phyloP scores from a whole-genome alignment of 2,888 invertebrate genomes.

The Apamea epomidion region DNA sequence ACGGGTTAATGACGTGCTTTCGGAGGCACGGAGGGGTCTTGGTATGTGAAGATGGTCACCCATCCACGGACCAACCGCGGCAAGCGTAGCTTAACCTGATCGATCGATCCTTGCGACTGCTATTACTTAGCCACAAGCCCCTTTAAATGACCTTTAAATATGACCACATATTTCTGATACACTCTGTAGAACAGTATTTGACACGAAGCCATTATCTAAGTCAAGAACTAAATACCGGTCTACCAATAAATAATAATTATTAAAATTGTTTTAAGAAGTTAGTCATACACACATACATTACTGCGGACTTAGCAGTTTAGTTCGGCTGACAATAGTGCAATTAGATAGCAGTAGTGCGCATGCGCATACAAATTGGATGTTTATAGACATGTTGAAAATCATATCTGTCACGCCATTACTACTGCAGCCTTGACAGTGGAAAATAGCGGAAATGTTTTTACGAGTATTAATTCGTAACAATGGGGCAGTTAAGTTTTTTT shows the following conservation, averaged over 20 bases:
- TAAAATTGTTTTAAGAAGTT: neutral
- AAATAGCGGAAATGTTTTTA: slow-evolving; percentile 38
- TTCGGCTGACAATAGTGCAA: slow-evolving; percentile 52
- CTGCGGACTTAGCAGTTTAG: slow-evolving; percentile 19
- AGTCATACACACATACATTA: neutral
- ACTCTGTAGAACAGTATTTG: neutral
- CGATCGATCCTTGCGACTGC: too few relatives aligned
- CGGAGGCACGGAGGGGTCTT: too few relatives aligned
- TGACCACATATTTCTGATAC: too few relatives aligned
- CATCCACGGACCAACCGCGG: too few relatives aligned
- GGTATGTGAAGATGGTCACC: too few relatives aligned
- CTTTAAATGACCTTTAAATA: too few relatives aligned
- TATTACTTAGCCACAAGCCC: too few relatives aligned
- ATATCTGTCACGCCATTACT: slow-evolving; percentile 28
- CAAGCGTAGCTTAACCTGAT: too few relatives aligned
- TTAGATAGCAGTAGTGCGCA: slow-evolving; percentile 27
- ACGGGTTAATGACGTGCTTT: too few relatives aligned
- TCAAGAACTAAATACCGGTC: neutral
- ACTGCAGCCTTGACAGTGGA: slow-evolving; percentile 45
- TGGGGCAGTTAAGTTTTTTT: slow-evolving; percentile 21
- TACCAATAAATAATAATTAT: neutral
- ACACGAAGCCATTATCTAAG: neutral
- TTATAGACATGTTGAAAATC: slow-evolving; percentile 36
- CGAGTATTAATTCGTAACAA: slow-evolving; percentile 38
- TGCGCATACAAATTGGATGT: slow-evolving; percentile 49